Conservation (phyloP, 1,140 invertebrate species). For the Drosophila arawakana region DNA sequence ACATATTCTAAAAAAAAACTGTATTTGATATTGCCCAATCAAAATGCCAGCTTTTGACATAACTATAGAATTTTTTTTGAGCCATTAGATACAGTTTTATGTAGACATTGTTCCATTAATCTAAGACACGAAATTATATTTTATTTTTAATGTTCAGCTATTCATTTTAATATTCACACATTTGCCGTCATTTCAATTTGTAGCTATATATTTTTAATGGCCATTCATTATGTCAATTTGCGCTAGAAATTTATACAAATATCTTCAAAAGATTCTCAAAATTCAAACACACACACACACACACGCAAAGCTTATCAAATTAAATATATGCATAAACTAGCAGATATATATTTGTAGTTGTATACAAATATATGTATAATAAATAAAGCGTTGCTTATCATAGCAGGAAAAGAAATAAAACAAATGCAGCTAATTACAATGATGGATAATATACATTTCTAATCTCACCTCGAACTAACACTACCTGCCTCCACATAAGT, state of each 20-base stretch:
- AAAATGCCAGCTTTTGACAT: background rate
- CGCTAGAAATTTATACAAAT: slow-evolving; percentile 19
- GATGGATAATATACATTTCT: slow-evolving; percentile 37
- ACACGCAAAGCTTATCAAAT: slow-evolving; percentile 6
- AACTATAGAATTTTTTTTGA: no score
- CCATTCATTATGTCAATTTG: slow-evolving; percentile 24
- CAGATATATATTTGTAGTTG: slow-evolving; percentile 13
- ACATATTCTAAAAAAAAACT: background rate
- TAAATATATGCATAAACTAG: slow-evolving; percentile 11
- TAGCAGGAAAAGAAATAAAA: background rate
- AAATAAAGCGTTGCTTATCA: slow-evolving; percentile 18
- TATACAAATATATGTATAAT: slow-evolving; percentile 2
- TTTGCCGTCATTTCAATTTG: slow-evolving; percentile 29
- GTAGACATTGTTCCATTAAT: background rate
- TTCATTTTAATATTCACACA: slow-evolving; percentile 22
- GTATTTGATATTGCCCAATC: background rate
- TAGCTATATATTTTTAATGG: slow-evolving; percentile 22
- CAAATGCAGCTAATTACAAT: slow-evolving; percentile 38
- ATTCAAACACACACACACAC: background rate
- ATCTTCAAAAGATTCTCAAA: slow-evolving; percentile 12
- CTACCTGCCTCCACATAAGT: slow-evolving; percentile 9
- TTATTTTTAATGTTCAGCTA: slow-evolving; percentile 14
- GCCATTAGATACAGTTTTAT: background rate
- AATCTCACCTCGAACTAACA: slow-evolving; percentile 6
- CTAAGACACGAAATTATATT: slow-evolving; percentile 4